Percentiles rank a stretch among this genome's conserved stretches.
Conservation (phyloP, 1,140 invertebrate genomes). For the Brachionus manjavacas region DNA sequence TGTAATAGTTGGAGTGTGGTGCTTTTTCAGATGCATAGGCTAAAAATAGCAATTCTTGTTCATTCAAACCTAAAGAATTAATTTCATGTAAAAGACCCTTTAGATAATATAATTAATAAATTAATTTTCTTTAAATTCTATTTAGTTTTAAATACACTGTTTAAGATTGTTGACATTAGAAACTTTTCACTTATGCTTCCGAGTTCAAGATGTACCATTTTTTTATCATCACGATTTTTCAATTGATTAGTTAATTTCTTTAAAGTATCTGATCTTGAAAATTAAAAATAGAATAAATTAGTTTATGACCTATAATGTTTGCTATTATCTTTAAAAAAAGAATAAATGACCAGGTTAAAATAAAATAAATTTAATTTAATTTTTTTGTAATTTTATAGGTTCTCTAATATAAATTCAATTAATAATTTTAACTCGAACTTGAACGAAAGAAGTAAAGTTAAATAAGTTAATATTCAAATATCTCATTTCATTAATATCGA, state of each 20-base stretch:
- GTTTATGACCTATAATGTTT: no score
- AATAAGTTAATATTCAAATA: no score
- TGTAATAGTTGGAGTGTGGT: neutral
- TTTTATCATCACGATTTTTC: slow-evolving; percentile 49
- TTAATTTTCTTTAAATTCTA: neutral
- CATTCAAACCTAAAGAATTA: slow-evolving; percentile 43
- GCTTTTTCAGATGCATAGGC: neutral
- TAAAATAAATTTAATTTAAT: no score
- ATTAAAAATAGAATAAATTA: neutral
- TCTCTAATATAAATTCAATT: no score
- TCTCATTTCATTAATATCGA: no score
- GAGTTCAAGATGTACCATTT: slow-evolving; percentile 58
- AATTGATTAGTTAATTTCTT: slow-evolving; percentile 51
- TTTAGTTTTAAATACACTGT: slow-evolving; percentile 49
- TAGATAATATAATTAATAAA: neutral
- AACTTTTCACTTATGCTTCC: slow-evolving; percentile 57
- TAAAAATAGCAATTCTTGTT: slow-evolving; percentile 43
- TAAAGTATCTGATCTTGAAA: slow-evolving; percentile 47
- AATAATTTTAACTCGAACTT: no score
- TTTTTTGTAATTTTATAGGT: no score
- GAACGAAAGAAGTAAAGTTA: no score
- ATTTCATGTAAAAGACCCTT: slow-evolving; percentile 13
- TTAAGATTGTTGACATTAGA: slow-evolving; percentile 51
- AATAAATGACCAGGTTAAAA: no score
- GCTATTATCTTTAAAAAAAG: no score